phyloP scores from a whole-genome alignment of 2,797 vertebrate species.

The Argentina silus region DNA sequence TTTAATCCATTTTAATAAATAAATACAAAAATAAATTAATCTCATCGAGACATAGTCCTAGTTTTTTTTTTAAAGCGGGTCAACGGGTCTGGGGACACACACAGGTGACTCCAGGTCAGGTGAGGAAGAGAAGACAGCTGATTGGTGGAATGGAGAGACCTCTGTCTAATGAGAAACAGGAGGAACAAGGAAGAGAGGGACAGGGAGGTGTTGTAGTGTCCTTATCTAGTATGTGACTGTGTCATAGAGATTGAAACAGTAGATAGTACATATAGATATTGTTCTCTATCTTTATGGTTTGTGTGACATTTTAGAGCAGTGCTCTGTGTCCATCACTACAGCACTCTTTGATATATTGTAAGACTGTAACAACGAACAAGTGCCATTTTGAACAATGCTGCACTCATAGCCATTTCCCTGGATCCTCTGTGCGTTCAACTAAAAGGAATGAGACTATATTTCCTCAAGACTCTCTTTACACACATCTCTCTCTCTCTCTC shows the following conservation, averaged over 20 bases:
- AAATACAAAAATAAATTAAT: constrained; percentile 83
- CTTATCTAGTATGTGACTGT: background rate
- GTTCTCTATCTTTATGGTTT: background rate
- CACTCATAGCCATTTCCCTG: background rate
- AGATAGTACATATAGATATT: background rate
- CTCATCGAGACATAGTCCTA: constrained; percentile 59
- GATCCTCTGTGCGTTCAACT: background rate
- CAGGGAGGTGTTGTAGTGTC: background rate
- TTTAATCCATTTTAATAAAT: constrained; percentile 82
- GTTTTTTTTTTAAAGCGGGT: constrained; percentile 64
- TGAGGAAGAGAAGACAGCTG: background rate
- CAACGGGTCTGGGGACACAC: constrained; percentile 52
- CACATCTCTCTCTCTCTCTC: no score
- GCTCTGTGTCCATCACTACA: background rate
- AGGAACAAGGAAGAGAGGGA: background rate
- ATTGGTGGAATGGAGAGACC: background rate
- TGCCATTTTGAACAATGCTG: background rate
- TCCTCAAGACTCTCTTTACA: background rate
- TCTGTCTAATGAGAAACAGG: background rate
- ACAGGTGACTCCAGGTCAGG: constrained; percentile 30
- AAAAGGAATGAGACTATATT: background rate
- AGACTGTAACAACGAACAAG: background rate
- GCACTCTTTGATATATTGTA: background rate
- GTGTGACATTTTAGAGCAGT: background rate
- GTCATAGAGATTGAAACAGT: no score